Conservation (phyloP, 2,113 vertebrate genomes). For the Candoia aspera region DNA sequence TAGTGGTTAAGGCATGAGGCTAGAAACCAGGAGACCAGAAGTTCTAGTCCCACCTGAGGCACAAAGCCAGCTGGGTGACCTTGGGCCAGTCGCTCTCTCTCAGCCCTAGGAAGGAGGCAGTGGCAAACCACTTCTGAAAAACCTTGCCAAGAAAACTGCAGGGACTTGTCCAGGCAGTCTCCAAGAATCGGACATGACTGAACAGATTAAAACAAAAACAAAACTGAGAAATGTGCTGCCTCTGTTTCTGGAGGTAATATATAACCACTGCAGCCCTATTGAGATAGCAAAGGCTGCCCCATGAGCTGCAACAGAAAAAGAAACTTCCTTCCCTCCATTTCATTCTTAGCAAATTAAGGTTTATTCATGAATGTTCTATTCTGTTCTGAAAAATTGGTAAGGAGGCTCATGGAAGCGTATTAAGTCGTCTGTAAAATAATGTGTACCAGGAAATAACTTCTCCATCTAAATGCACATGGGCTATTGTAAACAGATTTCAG, state of each 20-base stretch:
- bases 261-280: not conserved
- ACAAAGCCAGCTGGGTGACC: too few species aligned
- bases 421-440: not conserved
- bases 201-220: too few species aligned
- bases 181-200: too few species aligned
- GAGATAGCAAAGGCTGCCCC: not conserved
- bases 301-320: not conserved
- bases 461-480: not conserved
- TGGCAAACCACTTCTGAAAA: too few species aligned
- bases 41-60: too few species aligned
- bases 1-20: too few species aligned
- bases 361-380: not conserved
- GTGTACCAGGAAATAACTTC: not conserved
- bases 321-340: not conserved
- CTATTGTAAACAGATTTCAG: not conserved
- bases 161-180: too few species aligned
- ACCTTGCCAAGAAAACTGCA: too few species aligned
- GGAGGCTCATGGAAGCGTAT: not conserved
- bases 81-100: too few species aligned
- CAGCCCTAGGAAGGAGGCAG: too few species aligned
- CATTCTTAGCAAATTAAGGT: not conserved
- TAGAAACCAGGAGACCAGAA: too few species aligned
- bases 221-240: not conserved
- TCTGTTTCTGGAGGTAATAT: not conserved
- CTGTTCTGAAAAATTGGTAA: not conserved